Evolutionary conservation across 2,113 vertebrate species (phyloP).

Genomic region (Pithys albifrons): DNA sequence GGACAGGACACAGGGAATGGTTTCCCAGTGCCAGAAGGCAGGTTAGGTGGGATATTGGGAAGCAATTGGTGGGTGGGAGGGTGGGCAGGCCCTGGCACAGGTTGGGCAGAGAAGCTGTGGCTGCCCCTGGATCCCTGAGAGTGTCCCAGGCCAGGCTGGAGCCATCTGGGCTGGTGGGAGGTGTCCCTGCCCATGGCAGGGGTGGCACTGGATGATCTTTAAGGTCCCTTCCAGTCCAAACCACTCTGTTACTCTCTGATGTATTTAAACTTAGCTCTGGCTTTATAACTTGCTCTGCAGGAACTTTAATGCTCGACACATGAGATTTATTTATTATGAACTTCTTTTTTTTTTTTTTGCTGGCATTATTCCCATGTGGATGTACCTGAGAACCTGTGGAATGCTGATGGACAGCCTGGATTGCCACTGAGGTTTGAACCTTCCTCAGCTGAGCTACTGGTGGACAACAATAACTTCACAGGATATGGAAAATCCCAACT

Average conservation of each 20-base stretch:
- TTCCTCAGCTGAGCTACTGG: too few species aligned
- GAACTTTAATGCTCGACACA: accelerated
- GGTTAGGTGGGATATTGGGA: accelerated
- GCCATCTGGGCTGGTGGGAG: accelerated
- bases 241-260: background rate
- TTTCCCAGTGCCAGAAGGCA: background rate
- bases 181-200: background rate
- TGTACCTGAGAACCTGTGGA: background rate
- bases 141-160: background rate
- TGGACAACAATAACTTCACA: too few species aligned
- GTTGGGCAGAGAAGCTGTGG: background rate
- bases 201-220: accelerated
- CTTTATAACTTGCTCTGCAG: accelerated
- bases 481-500: too few species aligned
- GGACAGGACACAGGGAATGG: background rate
- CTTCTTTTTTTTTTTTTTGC: too few species aligned
- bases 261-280: background rate
- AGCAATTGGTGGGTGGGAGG: background rate
- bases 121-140: background rate
- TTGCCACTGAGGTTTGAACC: too few species aligned
- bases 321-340: background rate
- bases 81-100: too few species aligned
- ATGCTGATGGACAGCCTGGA: too few species aligned
- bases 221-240: background rate
- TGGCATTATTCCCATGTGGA: background rate